Conservation (phyloP, 2,113 vertebrate genomes). For the Stomatorhinus ivindoensis region DNA sequence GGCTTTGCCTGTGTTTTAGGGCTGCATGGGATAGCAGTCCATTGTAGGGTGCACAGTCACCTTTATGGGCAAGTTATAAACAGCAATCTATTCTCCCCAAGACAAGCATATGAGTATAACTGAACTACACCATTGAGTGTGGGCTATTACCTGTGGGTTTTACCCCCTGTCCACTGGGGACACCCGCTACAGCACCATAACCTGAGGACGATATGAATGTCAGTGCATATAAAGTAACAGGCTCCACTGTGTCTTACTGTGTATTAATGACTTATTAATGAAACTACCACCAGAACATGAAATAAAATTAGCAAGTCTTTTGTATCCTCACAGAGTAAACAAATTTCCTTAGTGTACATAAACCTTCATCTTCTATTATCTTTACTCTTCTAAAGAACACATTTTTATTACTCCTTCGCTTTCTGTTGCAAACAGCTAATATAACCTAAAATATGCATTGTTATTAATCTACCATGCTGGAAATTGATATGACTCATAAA, state of each 20-base stretch:
- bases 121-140: background rate
- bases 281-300: background rate
- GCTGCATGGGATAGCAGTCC: background rate
- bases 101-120: background rate
- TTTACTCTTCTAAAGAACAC: background rate
- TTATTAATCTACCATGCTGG: background rate
- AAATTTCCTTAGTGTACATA: background rate
- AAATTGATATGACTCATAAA: background rate
- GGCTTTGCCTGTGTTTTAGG: background rate
- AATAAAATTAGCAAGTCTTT: background rate
- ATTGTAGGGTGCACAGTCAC: background rate
- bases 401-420: background rate
- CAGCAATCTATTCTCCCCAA: background rate
- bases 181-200: slow-evolving; percentile 16
- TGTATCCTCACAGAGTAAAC: background rate
- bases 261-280: background rate
- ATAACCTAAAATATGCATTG: background rate
- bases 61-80: background rate
- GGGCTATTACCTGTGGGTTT: slow-evolving; percentile 25
- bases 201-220: slow-evolving; percentile 9
- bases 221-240: background rate
- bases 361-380: background rate
- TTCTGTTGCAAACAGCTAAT: background rate
- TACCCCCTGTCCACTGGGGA: slow-evolving; percentile 17
- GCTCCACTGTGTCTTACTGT: background rate